phyloP scores from a whole-genome alignment of 1,140 invertebrate genomes.

The Drosophila lowei region DNA sequence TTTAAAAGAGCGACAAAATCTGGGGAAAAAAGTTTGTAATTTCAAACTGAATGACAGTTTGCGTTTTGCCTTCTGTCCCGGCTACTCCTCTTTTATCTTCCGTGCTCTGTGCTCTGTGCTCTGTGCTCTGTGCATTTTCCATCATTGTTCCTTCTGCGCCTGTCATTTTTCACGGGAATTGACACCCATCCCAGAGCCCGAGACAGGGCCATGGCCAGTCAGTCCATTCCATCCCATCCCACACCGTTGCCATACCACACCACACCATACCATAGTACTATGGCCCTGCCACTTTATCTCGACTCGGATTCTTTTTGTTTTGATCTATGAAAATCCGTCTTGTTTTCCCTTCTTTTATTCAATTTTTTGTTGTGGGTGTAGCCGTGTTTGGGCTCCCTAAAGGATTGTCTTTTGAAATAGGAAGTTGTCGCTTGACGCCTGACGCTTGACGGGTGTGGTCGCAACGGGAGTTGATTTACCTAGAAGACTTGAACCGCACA shows the following conservation, averaged over 20 bases:
- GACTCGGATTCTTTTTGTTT: slow-evolving; percentile 34
- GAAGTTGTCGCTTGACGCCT: not conserved
- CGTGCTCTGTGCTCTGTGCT: slow-evolving; percentile 28
- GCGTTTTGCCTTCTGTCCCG: slow-evolving; percentile 62
- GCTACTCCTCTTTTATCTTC: slow-evolving; percentile 31
- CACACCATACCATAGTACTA: no score
- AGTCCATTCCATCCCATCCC: not conserved
- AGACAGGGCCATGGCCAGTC: not conserved
- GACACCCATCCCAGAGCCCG: slow-evolving; percentile 51
- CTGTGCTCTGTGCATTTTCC: slow-evolving; percentile 59
- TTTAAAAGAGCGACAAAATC: slow-evolving; percentile 15
- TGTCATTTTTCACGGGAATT: slow-evolving; percentile 76
- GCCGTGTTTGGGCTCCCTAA: slow-evolving; percentile 54
- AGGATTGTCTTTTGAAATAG: slow-evolving; percentile 60
- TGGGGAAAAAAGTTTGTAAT: slow-evolving; percentile 59
- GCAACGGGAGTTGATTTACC: slow-evolving; percentile 43
- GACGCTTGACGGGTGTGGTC: slow-evolving; percentile 25
- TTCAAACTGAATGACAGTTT: slow-evolving; percentile 75
- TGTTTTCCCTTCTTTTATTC: slow-evolving; percentile 12
- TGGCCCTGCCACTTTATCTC: slow-evolving; percentile 42
- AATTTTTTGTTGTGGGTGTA: slow-evolving; percentile 53
- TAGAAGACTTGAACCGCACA: slow-evolving; percentile 18
- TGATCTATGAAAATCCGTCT: slow-evolving; percentile 67
- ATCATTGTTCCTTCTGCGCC: slow-evolving; percentile 42
- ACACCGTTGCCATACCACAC: no score